Evolutionary conservation across 2,113 vertebrate genomes (phyloP).

Genomic region (Callipepla californica): DNA sequence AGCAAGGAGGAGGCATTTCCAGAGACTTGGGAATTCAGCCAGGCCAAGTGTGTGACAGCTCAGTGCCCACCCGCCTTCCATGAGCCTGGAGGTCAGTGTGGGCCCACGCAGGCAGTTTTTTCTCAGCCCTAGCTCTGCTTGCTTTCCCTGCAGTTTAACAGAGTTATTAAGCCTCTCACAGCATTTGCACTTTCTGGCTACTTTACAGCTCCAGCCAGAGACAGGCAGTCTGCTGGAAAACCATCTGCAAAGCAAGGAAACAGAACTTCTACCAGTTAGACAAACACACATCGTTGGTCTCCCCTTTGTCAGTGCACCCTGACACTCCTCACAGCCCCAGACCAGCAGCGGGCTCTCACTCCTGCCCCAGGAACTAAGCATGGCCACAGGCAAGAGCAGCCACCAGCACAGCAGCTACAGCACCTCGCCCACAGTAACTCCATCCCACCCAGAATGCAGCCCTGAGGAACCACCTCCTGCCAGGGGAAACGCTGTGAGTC

Average conservation of each 20-base stretch:
- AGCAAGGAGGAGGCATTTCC: neutral
- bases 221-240: neutral
- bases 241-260: neutral
- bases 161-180: neutral
- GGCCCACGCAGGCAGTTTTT: neutral
- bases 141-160: neutral
- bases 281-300: neutral
- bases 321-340: neutral
- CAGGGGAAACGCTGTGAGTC: neutral
- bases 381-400: neutral
- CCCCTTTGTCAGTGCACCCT: accelerated
- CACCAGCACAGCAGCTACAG: neutral
- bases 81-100: neutral
- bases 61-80: neutral
- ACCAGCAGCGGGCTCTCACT: neutral
- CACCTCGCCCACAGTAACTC: neutral
- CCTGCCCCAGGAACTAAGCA: accelerated
- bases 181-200: neutral
- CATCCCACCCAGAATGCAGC: neutral
- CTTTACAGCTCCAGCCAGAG: neutral
- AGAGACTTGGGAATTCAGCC: neutral
- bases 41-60: neutral
- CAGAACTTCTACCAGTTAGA: neutral
- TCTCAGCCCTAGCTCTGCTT: neutral
- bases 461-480: neutral